Base-by-base conservation (phyloP, 2,888 invertebrate genomes). In the Periphyllus acericola region DNA sequence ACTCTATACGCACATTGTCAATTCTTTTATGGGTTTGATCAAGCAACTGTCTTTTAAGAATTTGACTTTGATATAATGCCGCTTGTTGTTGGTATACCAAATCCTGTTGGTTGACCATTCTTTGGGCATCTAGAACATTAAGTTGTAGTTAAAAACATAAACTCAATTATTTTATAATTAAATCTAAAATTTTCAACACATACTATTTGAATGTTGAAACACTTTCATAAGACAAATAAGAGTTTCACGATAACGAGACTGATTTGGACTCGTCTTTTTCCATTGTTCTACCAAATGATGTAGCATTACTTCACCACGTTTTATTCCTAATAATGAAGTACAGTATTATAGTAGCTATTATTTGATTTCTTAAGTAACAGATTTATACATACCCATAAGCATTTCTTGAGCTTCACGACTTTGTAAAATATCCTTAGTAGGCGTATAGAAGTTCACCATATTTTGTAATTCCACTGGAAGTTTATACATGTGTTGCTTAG, bases 351-450 rank as follows among this genome's bases (percentile, higher is more conserved):
- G 14, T 14, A 11, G 11, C 2, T 46, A 79, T n/a, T 88, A 71
- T 19, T 34, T 34, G n/a, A 52, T 74, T 68, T n/a, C n/a, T 14
- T 14, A 32, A 46, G n/a, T 36, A 36, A 52, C n/a, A 86, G n/a
- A 68, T 36, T 71, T 17, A 29, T 71, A 89, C 90, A 90, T 91
- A 95, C 95, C 95, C 92, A 95, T 95, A 90, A 96, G 93, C 89
- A 96, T 94, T 80, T 95, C 95, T 91, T 95, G 95, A 25, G 95
- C 95, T 91, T 96, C 96, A 0, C 95, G 95, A 89, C 95, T 92
- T 91, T 94, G 95, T 89, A 95, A 91, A 90, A 95, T 92, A 89
- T 95, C 95, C 80, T 94, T 92, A 90, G 94, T 93, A 90, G 93
- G 92, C 90, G 92, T 92, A 90, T 91, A 91, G 91, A 92, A 92